Evolutionary conservation across 1,140 invertebrate genomes (phyloP).

Genomic region (Drosophila ohnishii): DNA sequence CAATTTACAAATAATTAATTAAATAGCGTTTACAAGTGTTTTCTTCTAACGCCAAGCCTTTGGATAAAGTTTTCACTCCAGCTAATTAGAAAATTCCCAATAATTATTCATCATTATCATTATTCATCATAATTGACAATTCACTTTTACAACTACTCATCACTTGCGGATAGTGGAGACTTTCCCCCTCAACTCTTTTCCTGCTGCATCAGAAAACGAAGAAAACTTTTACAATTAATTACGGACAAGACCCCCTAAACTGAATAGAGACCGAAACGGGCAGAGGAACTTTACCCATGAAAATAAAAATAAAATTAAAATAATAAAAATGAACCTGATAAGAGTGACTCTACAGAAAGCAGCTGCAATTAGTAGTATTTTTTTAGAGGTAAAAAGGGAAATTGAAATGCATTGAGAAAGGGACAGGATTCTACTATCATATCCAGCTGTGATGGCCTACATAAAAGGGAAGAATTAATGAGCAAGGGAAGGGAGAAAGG

Average conservation of each 20-base stretch:
- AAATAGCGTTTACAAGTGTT: background rate
- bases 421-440: conserved; percentile 7
- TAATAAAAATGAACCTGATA: conserved; percentile 30
- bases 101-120: conserved; percentile 54
- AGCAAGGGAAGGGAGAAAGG: background rate
- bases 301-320: conserved; percentile 31
- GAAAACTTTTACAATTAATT: conserved; percentile 80
- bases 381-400: conserved; percentile 41
- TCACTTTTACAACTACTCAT: conserved; percentile 45
- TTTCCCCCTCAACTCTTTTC: conserved; percentile 45
- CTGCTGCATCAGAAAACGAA: conserved; percentile 36
- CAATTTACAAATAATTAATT: conserved; percentile 30
- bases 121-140: conserved; percentile 55
- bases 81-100: conserved; percentile 40
- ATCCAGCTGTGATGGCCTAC: conserved; percentile 52
- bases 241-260: conserved; percentile 56
- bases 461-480: conserved; percentile 38
- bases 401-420: conserved; percentile 46
- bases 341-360: conserved; percentile 19
- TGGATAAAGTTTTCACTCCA: conserved; percentile 19
- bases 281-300: conserved; percentile 25
- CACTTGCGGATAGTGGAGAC: conserved; percentile 20
- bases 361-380: conserved; percentile 50
- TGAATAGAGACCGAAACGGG: conserved; percentile 6
- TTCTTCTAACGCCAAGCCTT: background rate